Conservation (phyloP, 2,888 invertebrate genomes). For the Cistogaster globosa region DNA sequence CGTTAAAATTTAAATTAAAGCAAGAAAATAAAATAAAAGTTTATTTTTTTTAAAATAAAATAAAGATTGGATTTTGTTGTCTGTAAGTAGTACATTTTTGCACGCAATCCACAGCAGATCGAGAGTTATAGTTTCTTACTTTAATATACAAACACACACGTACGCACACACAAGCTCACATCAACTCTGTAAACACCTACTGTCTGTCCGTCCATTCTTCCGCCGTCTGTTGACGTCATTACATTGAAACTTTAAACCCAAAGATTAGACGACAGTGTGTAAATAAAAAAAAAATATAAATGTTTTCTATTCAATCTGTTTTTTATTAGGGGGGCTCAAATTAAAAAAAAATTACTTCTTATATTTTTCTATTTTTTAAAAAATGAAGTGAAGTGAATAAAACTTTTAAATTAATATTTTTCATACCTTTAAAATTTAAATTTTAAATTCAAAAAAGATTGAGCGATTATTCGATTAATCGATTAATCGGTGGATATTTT, state of each 20-base stretch:
- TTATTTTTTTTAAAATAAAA: conserved; percentile 22
- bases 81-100: conserved; percentile 62
- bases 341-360: too few species aligned
- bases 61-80: conserved; percentile 37
- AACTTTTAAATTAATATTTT: too few species aligned
- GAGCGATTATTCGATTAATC: too few species aligned
- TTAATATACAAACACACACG: conserved; percentile 1
- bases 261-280: conserved; percentile 32
- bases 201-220: conserved; percentile 9
- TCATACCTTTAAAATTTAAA: too few species aligned
- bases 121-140: conserved; percentile 22
- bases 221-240: conserved; percentile 41
- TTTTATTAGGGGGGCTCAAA: background rate
- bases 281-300: conserved; percentile 10
- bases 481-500: too few species aligned
- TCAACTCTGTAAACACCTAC: conserved; percentile 29
- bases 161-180: background rate
- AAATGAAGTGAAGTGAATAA: too few species aligned
- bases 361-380: too few species aligned
- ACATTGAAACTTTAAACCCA: conserved; percentile 24
- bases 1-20: conserved; percentile 52
- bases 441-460: too few species aligned
- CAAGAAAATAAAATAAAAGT: background rate
- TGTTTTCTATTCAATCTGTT: background rate
- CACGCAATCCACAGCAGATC: conserved; percentile 51